Evolutionary conservation across 2,113 vertebrate genomes (phyloP).

Genomic region (Eira barbara): DNA sequence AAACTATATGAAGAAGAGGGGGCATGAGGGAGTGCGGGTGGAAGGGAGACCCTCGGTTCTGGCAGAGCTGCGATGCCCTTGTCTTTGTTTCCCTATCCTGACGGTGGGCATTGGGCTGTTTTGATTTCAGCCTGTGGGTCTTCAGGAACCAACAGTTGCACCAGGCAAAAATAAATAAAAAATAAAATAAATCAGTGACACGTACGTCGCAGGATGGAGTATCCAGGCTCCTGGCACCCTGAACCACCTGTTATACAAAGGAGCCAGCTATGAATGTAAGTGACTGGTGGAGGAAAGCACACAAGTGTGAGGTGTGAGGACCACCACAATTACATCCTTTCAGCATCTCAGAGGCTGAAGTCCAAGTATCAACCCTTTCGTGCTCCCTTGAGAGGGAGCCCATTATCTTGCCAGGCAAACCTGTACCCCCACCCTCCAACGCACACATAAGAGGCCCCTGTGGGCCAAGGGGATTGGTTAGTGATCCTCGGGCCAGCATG

Average conservation of each 20-base stretch:
- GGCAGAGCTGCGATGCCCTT: too few relatives aligned
- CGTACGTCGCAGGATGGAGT: rapidly evolving
- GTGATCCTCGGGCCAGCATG: neutral
- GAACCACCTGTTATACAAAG: neutral
- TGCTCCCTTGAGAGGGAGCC: neutral
- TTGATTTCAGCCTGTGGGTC: slow-evolving; percentile 35
- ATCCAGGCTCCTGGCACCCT: rapidly evolving
- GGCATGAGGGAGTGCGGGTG: too few relatives aligned
- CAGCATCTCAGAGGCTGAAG: neutral
- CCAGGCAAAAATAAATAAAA: neutral
- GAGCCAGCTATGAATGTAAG: rapidly evolving
- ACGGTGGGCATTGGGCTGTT: neutral
- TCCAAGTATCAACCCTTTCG: too few relatives aligned
- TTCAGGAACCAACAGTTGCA: neutral
- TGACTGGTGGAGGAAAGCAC: neutral
- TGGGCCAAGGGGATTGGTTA: neutral
- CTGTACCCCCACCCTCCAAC: neutral
- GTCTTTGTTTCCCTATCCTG: too few relatives aligned
- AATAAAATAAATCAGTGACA: neutral
- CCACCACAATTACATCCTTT: neutral
- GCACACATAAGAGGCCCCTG: neutral
- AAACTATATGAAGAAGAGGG: neutral
- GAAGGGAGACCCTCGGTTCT: too few relatives aligned
- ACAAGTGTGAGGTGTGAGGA: too few relatives aligned
- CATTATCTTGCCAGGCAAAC: rapidly evolving